Conservation (phyloP, 2,113 vertebrate genomes). For the Nesoenas mayeri region DNA sequence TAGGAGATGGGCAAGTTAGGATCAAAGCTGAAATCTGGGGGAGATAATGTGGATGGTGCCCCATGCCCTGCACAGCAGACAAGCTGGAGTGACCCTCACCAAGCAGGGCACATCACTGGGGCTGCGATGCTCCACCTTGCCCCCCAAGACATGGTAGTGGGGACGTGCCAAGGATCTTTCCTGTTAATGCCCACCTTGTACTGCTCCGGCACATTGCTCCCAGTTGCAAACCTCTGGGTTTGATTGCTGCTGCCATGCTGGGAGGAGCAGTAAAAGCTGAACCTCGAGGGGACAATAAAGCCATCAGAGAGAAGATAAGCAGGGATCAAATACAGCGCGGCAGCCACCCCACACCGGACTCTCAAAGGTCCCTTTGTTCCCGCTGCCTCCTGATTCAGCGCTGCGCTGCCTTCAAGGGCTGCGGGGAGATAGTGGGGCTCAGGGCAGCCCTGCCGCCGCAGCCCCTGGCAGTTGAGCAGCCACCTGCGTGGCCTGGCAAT, state of each 20-base stretch:
- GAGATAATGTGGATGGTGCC: neutral
- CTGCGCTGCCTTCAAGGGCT: conserved; percentile 49
- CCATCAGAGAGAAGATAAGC: conserved; percentile 33
- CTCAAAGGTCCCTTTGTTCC: conserved; percentile 70
- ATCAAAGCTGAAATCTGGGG: conserved; percentile 34
- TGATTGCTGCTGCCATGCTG: neutral
- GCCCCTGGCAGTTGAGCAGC: conserved; percentile 59
- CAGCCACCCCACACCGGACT: neutral
- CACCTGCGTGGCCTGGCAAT: conserved; percentile 57
- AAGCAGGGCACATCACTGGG: neutral
- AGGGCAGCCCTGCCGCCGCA: neutral
- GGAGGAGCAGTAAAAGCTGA: conserved; percentile 57
- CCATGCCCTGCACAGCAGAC: neutral
- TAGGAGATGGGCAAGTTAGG: neutral
- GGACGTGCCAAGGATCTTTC: neutral
- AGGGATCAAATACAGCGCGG: conserved; percentile 19
- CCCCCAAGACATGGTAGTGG: rapidly evolving
- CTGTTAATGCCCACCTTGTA: rapidly evolving
- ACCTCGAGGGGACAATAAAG: conserved; percentile 32
- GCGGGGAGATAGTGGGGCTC: neutral
- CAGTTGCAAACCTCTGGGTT: conserved; percentile 40
- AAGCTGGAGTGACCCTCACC: rapidly evolving
- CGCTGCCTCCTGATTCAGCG: neutral
- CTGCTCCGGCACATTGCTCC: neutral
- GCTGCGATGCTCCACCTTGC: rapidly evolving